These are phyloP conservation scores for Candoia aspera DNA, from an alignment of 2,113 vertebrate genomes.

Conservation along the genomic window DNA sequence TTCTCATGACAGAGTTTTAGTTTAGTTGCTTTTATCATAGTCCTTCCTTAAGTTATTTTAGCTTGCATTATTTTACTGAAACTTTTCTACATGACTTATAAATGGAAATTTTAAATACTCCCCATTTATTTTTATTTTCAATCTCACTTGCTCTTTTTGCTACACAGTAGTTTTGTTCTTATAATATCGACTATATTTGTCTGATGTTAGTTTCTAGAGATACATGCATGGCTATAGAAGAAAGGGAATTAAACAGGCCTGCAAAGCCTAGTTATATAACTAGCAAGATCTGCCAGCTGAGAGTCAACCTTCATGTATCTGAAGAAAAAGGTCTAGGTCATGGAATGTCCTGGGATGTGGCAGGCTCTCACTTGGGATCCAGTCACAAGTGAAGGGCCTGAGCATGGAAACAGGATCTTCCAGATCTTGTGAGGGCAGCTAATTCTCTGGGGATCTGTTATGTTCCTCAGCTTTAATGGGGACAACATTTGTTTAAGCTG, in stretches of 20 bases:
- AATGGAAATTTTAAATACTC: background rate
- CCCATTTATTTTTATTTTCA: background rate
- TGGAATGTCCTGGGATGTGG: background rate
- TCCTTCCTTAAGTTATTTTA: background rate
- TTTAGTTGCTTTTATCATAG: background rate
- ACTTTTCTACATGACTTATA: background rate
- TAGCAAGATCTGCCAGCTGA: background rate
- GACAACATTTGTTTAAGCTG: background rate
- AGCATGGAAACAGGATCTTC: background rate
- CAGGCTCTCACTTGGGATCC: background rate
- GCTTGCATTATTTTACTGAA: background rate
- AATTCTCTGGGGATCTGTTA: background rate
- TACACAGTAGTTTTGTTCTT: background rate
- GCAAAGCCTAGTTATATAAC: background rate
- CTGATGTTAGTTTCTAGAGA: background rate
- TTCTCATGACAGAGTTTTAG: background rate
- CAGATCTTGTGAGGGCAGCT: background rate
- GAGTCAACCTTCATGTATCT: background rate
- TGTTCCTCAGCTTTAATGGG: background rate
- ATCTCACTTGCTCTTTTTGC: background rate
- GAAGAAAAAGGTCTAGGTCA: no score
- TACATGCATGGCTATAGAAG: background rate
- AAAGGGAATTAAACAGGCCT: background rate
- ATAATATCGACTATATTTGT: background rate
- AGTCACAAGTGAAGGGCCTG: background rate